Evolutionary conservation across 2,888 invertebrate genomes (phyloP).

Genomic region (Limulus polyphemus): DNA sequence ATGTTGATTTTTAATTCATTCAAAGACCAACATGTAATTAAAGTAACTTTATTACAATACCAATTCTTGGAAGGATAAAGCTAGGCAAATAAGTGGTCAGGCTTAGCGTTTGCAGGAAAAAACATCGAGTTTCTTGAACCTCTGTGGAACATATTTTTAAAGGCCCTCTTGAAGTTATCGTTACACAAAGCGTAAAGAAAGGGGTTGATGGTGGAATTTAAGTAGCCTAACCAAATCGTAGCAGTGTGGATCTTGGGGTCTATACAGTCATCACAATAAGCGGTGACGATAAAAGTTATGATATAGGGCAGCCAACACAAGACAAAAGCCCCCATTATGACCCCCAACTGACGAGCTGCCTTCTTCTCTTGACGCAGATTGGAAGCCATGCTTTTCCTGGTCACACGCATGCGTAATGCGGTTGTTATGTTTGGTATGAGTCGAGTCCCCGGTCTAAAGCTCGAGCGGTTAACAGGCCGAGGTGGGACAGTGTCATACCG

Average conservation of each 20-base stretch:
- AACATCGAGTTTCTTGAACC: not conserved
- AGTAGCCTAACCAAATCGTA: conserved; percentile 43
- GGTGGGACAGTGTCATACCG: too few species aligned
- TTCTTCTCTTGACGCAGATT: conserved; percentile 37
- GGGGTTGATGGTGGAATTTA: conserved; percentile 43
- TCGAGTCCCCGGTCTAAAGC: too few species aligned
- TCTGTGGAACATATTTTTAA: conserved; percentile 31
- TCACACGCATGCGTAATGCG: conserved; percentile 9
- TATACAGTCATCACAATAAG: conserved; percentile 42
- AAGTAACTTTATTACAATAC: too few species aligned
- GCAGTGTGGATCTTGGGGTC: conserved; percentile 37
- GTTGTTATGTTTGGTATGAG: not conserved
- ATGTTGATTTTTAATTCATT: too few species aligned
- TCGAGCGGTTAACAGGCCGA: too few species aligned
- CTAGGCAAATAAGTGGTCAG: too few species aligned
- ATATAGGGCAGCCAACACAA: conserved; percentile 49
- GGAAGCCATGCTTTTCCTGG: conserved; percentile 11
- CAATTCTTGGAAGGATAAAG: too few species aligned
- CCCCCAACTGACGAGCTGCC: conserved; percentile 46
- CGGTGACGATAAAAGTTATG: conserved; percentile 44
- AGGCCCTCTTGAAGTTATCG: conserved; percentile 39
- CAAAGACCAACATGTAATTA: too few species aligned
- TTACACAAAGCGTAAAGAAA: conserved; percentile 31
- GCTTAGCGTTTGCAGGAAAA: too few species aligned
- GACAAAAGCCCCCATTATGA: conserved; percentile 48